These are phyloP conservation scores for Meriones unguiculatus DNA, from an alignment of 2,113 vertebrate species.

Conservation along the genomic window DNA sequence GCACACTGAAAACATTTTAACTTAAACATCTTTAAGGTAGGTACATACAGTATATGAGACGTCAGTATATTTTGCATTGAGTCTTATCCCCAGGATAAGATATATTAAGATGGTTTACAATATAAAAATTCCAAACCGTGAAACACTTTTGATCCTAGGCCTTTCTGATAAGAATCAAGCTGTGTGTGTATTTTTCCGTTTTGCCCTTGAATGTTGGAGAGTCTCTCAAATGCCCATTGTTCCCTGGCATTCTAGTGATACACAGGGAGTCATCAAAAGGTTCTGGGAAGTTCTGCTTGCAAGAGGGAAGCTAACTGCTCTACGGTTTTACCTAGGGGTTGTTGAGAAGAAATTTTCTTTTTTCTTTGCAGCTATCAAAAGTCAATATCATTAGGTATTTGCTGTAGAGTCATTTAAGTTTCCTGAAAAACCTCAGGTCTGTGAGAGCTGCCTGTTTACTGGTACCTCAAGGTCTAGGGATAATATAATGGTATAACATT, in stretches of 20 bases:
- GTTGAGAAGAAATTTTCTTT: background rate
- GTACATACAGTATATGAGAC: background rate
- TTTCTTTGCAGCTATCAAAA: background rate
- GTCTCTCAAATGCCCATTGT: background rate
- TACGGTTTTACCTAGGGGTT: background rate
- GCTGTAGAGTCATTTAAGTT: background rate
- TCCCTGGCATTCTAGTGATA: background rate
- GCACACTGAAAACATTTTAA: background rate
- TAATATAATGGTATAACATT: background rate
- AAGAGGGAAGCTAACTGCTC: background rate
- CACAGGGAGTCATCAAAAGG: background rate
- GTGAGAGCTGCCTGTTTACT: background rate
- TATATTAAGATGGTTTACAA: background rate
- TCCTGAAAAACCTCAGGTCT: background rate
- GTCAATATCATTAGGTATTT: background rate
- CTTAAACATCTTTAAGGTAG: background rate
- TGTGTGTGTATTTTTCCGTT: background rate
- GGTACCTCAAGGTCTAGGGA: background rate
- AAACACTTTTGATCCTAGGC: background rate
- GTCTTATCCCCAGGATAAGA: background rate
- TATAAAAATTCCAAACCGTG: background rate
- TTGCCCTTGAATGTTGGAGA: conserved; percentile 28
- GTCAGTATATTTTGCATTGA: background rate
- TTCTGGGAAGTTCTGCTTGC: background rate
- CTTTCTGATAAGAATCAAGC: background rate